Base-by-base conservation (phyloP, 2,113 vertebrate species). In the Prolemur simus region DNA sequence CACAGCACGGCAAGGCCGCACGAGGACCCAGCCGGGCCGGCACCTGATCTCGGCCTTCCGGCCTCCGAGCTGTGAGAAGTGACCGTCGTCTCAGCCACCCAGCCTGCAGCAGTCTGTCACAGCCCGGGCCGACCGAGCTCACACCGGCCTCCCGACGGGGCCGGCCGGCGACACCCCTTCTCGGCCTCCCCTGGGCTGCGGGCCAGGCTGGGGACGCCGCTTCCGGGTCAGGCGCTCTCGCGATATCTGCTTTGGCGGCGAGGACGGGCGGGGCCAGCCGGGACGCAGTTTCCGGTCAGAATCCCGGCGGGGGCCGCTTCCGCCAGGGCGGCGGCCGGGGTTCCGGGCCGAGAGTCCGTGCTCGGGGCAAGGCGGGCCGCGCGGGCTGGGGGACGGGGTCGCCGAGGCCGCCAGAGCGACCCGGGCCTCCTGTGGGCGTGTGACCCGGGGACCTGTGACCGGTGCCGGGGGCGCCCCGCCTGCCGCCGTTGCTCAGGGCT, bases 361-460 rank as follows among this genome's bases (percentile, higher is more conserved):
- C 6, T 42, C 63, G 13, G 3, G 17, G 56, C 8, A 6, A 12
- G 0, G 12, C 2, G 15, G 7, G 6, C 21, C 1, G 54, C 52
- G 0, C 10, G 8, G 60, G 34, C 23, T 13, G 60, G 54, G 47
- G 9, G 17, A 1, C 6, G 14, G 23, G 83, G 56, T 42, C 7
- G 13, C 4, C 2, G 32, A 2, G 5, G 23, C 56, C 73, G 8
- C 37, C 47, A 10, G 8, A 17, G 37, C 34, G 83, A 37, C 63
- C 84, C 20, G 29, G 49, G 39, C n/a, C 58, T 29, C 49, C 12
- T 17, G n/a, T 11, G 63, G 1, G 18, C 54, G 0, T 23, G 85
- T 25, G 20, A 15, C 39, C 56, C 12, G 34, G 12, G 29, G 6
- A 9, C 12, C 52, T 56, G 60, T 29, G 6, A 20, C 15, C 5